Conservation (phyloP, 1,140 invertebrate genomes). For the Metopolophium dirhodum region DNA sequence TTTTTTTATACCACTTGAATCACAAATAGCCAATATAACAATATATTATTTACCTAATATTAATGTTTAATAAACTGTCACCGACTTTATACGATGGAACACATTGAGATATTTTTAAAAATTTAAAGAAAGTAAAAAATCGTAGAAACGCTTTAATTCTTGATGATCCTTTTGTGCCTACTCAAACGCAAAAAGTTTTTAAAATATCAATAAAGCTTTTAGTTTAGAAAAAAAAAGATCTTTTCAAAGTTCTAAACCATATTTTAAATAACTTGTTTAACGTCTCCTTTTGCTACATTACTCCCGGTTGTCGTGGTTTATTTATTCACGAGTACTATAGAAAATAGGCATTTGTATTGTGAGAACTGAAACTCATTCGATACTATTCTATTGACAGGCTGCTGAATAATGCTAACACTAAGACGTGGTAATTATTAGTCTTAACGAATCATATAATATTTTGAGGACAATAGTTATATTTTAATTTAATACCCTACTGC, state of each 20-base stretch:
- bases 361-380: neutral
- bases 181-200: neutral
- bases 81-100: neutral
- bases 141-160: neutral
- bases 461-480: neutral
- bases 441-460: neutral
- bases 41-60: neutral
- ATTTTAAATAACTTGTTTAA: neutral
- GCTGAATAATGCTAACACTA: neutral
- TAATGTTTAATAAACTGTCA: neutral
- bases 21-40: neutral
- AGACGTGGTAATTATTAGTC: neutral
- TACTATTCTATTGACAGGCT: no score
- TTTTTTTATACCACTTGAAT: neutral
- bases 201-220: slow-evolving; percentile 7
- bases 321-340: neutral
- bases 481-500: neutral
- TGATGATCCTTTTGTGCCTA: neutral
- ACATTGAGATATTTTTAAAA: neutral
- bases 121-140: neutral
- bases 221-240: neutral
- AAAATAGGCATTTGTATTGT: neutral
- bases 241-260: neutral
- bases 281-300: neutral
- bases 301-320: neutral